Evolutionary conservation across 2,797 vertebrate genomes (phyloP).

Genomic region (Clarias pachynema): DNA sequence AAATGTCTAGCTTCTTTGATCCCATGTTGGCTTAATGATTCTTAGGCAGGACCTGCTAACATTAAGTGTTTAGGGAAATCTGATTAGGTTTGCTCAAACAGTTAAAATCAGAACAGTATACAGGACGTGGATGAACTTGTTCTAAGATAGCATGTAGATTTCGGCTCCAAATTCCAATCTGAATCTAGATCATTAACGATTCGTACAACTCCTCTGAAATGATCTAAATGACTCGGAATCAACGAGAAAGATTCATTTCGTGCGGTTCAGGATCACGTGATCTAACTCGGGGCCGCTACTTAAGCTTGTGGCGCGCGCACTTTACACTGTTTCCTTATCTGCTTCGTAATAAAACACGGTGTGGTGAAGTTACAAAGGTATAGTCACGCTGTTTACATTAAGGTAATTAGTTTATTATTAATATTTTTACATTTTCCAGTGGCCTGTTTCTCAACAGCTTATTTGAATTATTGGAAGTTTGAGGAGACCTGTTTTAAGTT

Average conservation of each 20-base stretch:
- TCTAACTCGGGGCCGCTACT: slow-evolving; percentile 61
- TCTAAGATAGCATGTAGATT: background rate
- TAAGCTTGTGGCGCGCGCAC: slow-evolving; percentile 74
- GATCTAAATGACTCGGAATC: background rate
- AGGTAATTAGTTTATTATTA: background rate
- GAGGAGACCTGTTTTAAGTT: background rate
- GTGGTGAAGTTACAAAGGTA: background rate
- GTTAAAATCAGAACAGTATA: background rate
- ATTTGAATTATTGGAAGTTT: background rate
- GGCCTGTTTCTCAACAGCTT: background rate
- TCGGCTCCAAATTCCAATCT: background rate
- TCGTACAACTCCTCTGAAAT: background rate
- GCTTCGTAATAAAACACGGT: background rate
- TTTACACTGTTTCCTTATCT: background rate
- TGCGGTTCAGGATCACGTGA: slow-evolving; percentile 59
- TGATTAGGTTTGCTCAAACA: background rate
- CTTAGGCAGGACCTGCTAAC: background rate
- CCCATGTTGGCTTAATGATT: background rate
- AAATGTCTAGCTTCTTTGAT: background rate
- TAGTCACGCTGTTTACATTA: background rate
- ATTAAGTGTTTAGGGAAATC: background rate
- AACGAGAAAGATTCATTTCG: background rate
- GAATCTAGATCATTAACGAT: background rate
- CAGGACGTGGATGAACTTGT: background rate
- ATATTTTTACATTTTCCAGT: fast-evolving